These are phyloP conservation scores for Papilio polyxenes DNA, from an alignment of 1,140 invertebrate species.

Conservation along the genomic window DNA sequence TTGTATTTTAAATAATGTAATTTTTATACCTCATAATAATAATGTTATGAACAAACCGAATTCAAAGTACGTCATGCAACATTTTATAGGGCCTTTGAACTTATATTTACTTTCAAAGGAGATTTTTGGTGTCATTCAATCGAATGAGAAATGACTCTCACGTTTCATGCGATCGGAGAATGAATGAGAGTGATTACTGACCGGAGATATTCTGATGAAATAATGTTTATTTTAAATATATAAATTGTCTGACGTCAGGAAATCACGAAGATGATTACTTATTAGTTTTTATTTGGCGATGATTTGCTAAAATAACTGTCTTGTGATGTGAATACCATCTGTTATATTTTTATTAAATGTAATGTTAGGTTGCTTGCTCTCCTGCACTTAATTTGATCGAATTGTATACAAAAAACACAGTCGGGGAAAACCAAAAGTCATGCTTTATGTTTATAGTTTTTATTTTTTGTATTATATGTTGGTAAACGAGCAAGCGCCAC, in stretches of 20 bases:
- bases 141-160: background rate
- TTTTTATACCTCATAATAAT: too few relatives aligned
- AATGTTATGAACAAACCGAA: background rate
- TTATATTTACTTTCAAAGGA: background rate
- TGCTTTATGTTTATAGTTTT: too few relatives aligned
- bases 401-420: too few relatives aligned
- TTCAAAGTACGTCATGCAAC: background rate
- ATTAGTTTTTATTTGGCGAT: background rate
- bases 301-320: background rate
- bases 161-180: background rate
- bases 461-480: too few relatives aligned
- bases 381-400: too few relatives aligned
- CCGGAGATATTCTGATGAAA: background rate
- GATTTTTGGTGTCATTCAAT: background rate
- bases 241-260: background rate
- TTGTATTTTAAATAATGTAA: too few relatives aligned
- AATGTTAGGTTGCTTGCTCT: too few relatives aligned
- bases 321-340: background rate
- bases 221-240: background rate
- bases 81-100: background rate
- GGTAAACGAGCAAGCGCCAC: too few relatives aligned
- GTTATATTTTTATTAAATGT: too few relatives aligned
- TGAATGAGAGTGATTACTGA: background rate
- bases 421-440: too few relatives aligned
- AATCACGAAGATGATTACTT: background rate